phyloP scores from a whole-genome alignment of 2,888 invertebrate species.

The Oscheius myriophilus region DNA sequence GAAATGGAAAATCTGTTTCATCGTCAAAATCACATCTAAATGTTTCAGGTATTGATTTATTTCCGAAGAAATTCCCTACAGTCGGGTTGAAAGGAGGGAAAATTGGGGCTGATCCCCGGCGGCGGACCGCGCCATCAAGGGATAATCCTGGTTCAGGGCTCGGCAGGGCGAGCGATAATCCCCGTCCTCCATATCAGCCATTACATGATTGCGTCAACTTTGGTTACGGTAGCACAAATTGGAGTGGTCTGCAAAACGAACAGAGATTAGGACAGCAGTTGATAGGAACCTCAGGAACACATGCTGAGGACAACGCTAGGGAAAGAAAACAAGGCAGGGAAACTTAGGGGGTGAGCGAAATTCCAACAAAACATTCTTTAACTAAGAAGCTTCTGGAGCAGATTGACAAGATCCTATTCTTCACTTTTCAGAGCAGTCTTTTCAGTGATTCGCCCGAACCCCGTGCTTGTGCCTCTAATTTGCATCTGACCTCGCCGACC shows the following conservation, averaged over 20 bases:
- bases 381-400: too few relatives aligned
- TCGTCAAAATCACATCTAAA: too few relatives aligned
- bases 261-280: not conserved
- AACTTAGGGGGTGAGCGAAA: not conserved
- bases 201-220: constrained; percentile 19
- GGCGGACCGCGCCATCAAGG: constrained; percentile 10
- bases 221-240: not conserved
- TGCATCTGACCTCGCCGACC: too few relatives aligned
- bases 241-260: not conserved
- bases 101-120: too few relatives aligned
- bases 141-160: too few relatives aligned
- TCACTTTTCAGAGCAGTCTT: not conserved
- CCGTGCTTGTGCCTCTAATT: too few relatives aligned
- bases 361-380: not conserved
- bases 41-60: too few relatives aligned
- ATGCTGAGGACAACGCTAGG: not conserved
- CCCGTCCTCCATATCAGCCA: constrained; percentile 1
- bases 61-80: too few relatives aligned
- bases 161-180: not conserved
- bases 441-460: too few relatives aligned
- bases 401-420: too few relatives aligned
- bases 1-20: too few relatives aligned
- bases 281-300: not conserved
- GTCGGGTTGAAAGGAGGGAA: too few relatives aligned
- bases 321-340: not conserved